Conservation (phyloP, 2,113 vertebrate genomes). For the Pristiophorus japonicus region DNA sequence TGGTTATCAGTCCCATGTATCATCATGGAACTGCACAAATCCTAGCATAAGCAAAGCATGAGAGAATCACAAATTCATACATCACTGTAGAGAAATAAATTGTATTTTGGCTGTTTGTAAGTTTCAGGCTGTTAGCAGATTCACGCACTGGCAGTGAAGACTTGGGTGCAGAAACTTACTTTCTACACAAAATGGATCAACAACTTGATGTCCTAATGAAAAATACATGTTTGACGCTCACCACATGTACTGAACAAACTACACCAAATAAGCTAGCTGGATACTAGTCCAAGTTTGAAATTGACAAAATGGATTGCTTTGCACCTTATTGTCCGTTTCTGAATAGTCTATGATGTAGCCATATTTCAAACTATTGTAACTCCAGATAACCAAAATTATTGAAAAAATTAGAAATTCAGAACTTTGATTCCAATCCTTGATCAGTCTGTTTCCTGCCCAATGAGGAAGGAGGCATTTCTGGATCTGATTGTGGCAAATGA, state of each 20-base stretch:
- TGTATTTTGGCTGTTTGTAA: background rate
- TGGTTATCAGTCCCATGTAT: background rate
- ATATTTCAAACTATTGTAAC: too few relatives aligned
- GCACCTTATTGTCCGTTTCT: too few relatives aligned
- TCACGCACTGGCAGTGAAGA: background rate
- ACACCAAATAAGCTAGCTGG: background rate
- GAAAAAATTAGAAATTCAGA: too few relatives aligned
- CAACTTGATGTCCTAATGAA: background rate
- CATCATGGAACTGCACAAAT: background rate
- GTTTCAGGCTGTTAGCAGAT: background rate
- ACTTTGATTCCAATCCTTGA: too few relatives aligned
- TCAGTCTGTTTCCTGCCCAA: too few relatives aligned
- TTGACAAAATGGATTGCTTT: too few relatives aligned
- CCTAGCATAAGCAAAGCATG: background rate
- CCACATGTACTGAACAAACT: background rate
- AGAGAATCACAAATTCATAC: background rate
- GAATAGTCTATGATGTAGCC: too few relatives aligned
- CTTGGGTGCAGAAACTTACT: background rate
- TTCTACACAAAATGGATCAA: background rate
- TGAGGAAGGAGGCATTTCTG: too few relatives aligned
- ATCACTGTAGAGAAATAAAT: background rate
- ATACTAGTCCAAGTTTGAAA: too few relatives aligned
- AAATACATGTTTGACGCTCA: too few relatives aligned
- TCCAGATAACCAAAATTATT: too few relatives aligned
- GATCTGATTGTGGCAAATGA: too few relatives aligned